These are phyloP conservation scores for Zhuqinia jingwanae DNA, from an alignment of 2,888 invertebrate species.

Conservation along the genomic window DNA sequence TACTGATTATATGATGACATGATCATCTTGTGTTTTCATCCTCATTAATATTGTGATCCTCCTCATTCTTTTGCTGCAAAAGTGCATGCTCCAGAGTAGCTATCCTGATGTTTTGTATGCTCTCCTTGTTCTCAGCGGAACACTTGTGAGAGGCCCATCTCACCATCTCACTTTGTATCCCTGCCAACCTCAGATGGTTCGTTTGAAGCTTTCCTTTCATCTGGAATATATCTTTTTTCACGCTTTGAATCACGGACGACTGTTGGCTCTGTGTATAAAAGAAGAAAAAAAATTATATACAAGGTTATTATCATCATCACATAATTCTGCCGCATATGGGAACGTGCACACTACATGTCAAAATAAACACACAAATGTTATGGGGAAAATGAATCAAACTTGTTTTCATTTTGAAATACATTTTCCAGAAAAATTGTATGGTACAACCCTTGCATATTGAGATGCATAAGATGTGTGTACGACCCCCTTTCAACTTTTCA, in stretches of 20 bases:
- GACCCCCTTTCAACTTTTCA: not conserved
- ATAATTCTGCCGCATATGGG: no score
- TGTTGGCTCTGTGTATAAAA: conserved; percentile 72
- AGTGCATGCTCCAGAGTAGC: conserved; percentile 70
- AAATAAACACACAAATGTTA: no score
- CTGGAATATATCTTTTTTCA: conserved; percentile 73
- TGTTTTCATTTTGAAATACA: no score
- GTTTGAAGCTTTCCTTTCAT: conserved; percentile 69
- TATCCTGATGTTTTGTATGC: conserved; percentile 76
- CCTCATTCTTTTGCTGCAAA: no score
- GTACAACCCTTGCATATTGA: no score
- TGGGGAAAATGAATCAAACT: no score
- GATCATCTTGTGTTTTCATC: no score
- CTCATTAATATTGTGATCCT: no score
- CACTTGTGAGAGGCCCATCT: conserved; percentile 76
- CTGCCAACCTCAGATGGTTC: conserved; percentile 74
- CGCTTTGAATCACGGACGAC: conserved; percentile 57
- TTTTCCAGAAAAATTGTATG: no score
- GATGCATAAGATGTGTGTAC: no score
- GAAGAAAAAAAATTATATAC: not conserved
- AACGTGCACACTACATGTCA: no score
- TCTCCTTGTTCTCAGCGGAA: conserved; percentile 71
- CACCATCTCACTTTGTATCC: conserved; percentile 76
- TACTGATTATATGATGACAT: no score
- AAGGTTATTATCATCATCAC: not conserved